Evolutionary conservation across 2,888 invertebrate genomes (phyloP).

Genomic region (Anarsia innoxiella): DNA sequence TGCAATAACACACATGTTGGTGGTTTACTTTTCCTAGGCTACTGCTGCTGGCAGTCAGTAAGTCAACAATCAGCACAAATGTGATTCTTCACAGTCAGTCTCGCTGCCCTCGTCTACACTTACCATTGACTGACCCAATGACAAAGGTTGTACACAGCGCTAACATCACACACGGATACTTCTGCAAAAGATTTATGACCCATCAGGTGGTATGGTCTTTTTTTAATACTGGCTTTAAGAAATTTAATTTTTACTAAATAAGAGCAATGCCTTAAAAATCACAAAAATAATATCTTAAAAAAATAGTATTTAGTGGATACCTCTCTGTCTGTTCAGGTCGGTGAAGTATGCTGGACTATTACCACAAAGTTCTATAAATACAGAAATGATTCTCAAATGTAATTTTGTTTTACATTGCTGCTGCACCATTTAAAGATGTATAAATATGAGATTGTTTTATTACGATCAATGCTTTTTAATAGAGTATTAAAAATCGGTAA

Average conservation of each 20-base stretch:
- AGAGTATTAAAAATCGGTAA: too few species aligned
- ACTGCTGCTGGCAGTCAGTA: slow-evolving; percentile 40
- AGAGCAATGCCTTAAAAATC: too few species aligned
- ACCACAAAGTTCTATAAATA: slow-evolving; percentile 78
- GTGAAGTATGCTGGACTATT: slow-evolving; percentile 77
- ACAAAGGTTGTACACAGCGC: slow-evolving; percentile 79
- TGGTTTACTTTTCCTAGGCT: slow-evolving; percentile 51
- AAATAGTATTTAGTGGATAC: slow-evolving; percentile 66
- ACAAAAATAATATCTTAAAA: slow-evolving; percentile 36
- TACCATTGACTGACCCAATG: slow-evolving; percentile 78
- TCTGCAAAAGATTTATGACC: slow-evolving; percentile 88
- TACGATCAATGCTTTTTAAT: not conserved
- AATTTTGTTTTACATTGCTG: slow-evolving; percentile 52
- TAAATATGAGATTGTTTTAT: not conserved
- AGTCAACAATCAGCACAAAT: slow-evolving; percentile 38
- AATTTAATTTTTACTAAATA: slow-evolving; percentile 17
- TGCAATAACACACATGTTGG: slow-evolving; percentile 52
- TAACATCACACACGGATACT: slow-evolving; percentile 81
- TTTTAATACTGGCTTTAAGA: slow-evolving; percentile 24
- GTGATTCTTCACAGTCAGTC: slow-evolving; percentile 50
- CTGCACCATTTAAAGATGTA: slow-evolving; percentile 48
- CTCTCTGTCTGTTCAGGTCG: slow-evolving; percentile 75
- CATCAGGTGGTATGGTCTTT: slow-evolving; percentile 74
- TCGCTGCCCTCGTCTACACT: slow-evolving; percentile 76
- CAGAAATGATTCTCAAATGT: slow-evolving; percentile 75